phyloP scores from a whole-genome alignment of 2,797 vertebrate genomes.

The Enteromius argenteus region DNA sequence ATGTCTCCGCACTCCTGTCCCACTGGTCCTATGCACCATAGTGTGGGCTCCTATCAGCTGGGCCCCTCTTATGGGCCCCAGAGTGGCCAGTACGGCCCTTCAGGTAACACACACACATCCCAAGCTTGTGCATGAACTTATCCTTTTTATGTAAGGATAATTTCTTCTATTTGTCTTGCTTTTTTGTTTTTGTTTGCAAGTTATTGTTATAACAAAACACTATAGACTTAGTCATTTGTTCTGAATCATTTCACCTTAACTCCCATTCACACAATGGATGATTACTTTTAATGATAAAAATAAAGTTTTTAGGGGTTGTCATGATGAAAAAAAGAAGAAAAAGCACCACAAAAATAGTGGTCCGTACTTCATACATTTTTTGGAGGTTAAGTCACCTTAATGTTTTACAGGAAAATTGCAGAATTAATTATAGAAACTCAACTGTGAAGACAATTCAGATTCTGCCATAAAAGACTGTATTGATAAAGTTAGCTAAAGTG shows the following conservation, averaged over 20 bases:
- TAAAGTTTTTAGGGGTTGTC: not conserved
- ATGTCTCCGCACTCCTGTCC: slow-evolving; percentile 89
- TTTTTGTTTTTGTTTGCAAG: too few relatives aligned
- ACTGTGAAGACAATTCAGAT: not conserved
- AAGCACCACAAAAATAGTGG: not conserved
- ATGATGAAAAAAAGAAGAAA: not conserved
- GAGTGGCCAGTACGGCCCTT: slow-evolving; percentile 88
- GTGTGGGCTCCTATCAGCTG: slow-evolving; percentile 86
- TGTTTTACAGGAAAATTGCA: not conserved
- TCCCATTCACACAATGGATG: not conserved
- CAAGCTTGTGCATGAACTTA: not conserved
- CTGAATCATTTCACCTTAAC: not conserved
- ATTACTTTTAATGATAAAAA: not conserved
- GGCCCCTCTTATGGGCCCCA: slow-evolving; percentile 84
- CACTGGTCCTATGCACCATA: slow-evolving; percentile 72
- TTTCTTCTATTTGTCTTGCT: not conserved
- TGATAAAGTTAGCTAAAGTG: not conserved
- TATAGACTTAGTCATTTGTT: not conserved
- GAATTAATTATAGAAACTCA: not conserved
- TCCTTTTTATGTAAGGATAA: not conserved
- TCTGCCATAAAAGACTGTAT: not conserved
- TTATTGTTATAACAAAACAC: not conserved
- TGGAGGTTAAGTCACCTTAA: not conserved
- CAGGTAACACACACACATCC: slow-evolving; percentile 76
- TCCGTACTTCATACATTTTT: not conserved